A percentile compares a stretch with the other conserved stretches of the same genome.
Conservation (phyloP, 1,140 invertebrate genomes). For the Ceratina calcarata region DNA sequence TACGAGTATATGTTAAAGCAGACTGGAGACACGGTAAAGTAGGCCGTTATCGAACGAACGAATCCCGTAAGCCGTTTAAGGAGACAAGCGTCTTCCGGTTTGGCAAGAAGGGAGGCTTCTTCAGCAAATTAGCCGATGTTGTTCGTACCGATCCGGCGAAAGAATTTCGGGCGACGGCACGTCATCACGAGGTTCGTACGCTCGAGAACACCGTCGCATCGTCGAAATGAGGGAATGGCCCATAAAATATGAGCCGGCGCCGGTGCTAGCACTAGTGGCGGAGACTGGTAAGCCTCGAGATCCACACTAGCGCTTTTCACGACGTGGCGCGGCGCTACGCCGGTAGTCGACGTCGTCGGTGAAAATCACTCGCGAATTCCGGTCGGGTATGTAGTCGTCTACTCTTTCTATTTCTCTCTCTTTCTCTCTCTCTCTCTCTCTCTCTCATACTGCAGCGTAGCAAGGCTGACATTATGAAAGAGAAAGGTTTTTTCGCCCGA, state of each 20-base stretch:
- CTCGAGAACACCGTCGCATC: neutral
- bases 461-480: constrained; percentile 41
- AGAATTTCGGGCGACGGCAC: no score
- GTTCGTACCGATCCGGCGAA: no score
- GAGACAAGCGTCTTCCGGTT: no score
- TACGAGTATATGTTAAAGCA: no score
- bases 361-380: constrained; percentile 61
- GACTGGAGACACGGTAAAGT: no score
- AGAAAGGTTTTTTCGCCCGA: constrained; percentile 45
- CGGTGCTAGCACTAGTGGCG: no score
- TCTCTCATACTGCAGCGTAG: constrained; percentile 10
- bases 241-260: constrained; percentile 37
- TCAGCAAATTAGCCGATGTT: no score
- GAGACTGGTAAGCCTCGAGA: constrained; percentile 32
- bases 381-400: constrained; percentile 30
- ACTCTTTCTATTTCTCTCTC: constrained; percentile 20
- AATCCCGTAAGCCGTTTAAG: no score
- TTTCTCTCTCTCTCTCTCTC: constrained; percentile 20
- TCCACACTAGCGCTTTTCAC: constrained; percentile 37
- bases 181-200: no score
- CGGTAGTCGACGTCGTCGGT: constrained; percentile 6
- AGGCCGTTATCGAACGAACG: no score
- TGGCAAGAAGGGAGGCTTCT: no score
- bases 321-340: constrained; percentile 6
- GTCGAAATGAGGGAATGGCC: constrained; percentile 23